Evolutionary conservation across 1,140 invertebrate genomes (phyloP), one percentile per base, ranked within the genome.

Genomic region (Harpegnathos saltator): DNA sequence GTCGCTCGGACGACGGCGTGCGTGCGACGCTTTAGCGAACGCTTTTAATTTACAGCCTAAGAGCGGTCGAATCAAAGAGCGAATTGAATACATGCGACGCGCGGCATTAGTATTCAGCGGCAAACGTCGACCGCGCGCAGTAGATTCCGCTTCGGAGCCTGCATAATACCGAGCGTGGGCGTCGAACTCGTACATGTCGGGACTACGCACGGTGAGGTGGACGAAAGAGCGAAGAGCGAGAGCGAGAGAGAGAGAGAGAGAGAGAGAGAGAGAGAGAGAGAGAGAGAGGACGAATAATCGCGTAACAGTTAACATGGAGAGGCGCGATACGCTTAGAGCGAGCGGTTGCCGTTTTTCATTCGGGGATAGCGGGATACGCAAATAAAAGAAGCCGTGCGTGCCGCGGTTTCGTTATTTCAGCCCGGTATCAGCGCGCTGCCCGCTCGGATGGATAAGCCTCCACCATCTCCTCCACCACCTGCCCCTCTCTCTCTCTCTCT

Each of bases 321-420:
- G 75, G 52, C 63, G 65, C 52, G 75, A 80, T 80, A 71, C 65
- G 52, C 65, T 80, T 44, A 38, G 52, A 80, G 52, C 59, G 73
- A 7, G 17, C 2, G 73, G 61, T 54, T 66, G 48, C 63, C 52
- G 65, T 69, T 80, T 80, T 80, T 80, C 54, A 80, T 80, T 69
- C 65, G 65, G n/a, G n/a, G 65, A 80, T 80, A 69, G 75, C 65
- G 54, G 52, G 65, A 80, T 80, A 69, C 52, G 33, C 63, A 69
- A 80, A 71, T 59, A 80, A 59, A 71, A 58, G 63, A 58, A 71
- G 52, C 52, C 22, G 52, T 69, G 75, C 75, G 75, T 80, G 75
- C 75, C 63, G 75, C 33, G 75, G 66, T 69, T 80, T 80, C 65
- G 52, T 80, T 80, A 80, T 80, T 80, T 33, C 33, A 71, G 54